These are phyloP conservation scores for Neomonachus schauinslandi DNA, from an alignment of 2,113 vertebrate species.

Conservation along the genomic window DNA sequence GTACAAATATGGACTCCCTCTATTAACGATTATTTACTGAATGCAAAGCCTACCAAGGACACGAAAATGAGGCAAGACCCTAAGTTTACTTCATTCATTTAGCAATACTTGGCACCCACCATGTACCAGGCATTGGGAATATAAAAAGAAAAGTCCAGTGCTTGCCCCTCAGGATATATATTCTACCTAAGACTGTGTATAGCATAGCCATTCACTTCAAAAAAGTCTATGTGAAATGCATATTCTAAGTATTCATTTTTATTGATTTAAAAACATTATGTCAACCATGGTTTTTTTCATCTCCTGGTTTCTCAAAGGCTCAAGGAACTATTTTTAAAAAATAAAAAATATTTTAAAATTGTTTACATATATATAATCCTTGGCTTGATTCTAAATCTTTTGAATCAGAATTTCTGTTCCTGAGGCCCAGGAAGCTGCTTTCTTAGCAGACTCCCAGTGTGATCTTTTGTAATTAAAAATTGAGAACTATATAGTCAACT, in stretches of 20 bases:
- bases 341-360: neutral
- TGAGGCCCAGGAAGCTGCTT: neutral
- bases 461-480: constrained; percentile 53
- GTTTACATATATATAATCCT: neutral
- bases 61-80: neutral
- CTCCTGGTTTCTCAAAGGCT: neutral
- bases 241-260: neutral
- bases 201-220: neutral
- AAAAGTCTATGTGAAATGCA: neutral
- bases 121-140: neutral
- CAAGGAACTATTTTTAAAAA: neutral
- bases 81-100: neutral
- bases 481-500: neutral
- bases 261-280: neutral
- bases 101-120: neutral
- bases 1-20: neutral
- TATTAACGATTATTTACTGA: neutral
- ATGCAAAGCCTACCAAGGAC: neutral
- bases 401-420: constrained; percentile 20
- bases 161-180: neutral
- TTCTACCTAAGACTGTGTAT: neutral
- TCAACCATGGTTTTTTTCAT: neutral
- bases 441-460: constrained; percentile 7
- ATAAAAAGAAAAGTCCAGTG: neutral
- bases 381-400: constrained; percentile 14